These are phyloP conservation scores for Micromussa lordhowensis DNA, from an alignment of 92 coral and sea anemone species.

Conservation along the genomic window DNA sequence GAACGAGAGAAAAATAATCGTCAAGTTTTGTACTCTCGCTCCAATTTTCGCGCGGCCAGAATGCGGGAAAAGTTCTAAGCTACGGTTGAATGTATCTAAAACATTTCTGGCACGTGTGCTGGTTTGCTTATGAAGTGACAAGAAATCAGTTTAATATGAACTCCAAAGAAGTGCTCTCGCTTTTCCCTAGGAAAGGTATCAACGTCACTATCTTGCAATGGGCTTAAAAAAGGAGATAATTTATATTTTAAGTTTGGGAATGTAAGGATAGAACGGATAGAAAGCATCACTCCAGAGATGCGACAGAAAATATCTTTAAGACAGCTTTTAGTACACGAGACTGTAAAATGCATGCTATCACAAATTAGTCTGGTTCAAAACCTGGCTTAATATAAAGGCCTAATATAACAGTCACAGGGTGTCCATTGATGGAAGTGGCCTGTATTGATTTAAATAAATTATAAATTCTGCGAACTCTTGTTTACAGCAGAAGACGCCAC, in stretches of 20 bases:
- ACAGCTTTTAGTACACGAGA: neutral
- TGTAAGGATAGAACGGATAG: neutral
- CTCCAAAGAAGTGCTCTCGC: neutral
- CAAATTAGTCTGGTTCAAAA: neutral
- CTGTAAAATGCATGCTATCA: neutral
- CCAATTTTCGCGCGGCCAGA: too few species aligned
- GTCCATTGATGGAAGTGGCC: neutral
- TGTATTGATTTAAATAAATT: neutral
- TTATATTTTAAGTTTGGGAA: neutral
- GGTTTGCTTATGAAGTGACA: neutral
- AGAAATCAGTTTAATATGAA: neutral
- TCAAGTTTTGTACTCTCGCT: too few species aligned
- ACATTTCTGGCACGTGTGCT: neutral
- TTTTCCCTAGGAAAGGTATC: neutral
- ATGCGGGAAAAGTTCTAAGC: too few species aligned
- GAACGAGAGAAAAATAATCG: too few species aligned
- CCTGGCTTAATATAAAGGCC: neutral
- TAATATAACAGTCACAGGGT: slow-evolving; percentile 2
- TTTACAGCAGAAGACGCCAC: neutral
- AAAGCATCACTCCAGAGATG: too few species aligned
- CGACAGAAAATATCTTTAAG: neutral
- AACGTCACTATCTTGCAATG: neutral
- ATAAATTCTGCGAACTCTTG: neutral
- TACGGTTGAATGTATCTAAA: neutral
- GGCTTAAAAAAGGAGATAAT: neutral